Conservation (phyloP, 1,140 invertebrate genomes). For the Propsilocerus akamusi region DNA sequence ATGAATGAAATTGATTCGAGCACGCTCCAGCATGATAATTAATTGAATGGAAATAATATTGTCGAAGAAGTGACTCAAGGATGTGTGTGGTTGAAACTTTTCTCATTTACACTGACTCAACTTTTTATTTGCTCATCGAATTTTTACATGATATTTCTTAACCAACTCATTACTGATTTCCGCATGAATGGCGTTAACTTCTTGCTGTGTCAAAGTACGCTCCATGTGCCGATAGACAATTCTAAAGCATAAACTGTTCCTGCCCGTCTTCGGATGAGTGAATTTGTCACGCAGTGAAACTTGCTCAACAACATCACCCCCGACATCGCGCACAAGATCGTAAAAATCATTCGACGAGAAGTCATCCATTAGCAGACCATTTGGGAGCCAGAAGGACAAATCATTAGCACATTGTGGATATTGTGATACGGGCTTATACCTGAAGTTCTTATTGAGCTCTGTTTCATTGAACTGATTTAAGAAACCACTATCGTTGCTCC, state of each 20-base stretch:
- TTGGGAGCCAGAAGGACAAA: conserved; percentile 91
- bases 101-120: not conserved
- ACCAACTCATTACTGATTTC: conserved; percentile 44
- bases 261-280: conserved; percentile 64
- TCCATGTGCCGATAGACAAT: conserved; percentile 92
- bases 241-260: conserved; percentile 75
- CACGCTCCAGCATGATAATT: no score
- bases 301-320: conserved; percentile 84
- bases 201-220: conserved; percentile 62
- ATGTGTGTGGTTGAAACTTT: no score
- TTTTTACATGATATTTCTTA: conserved; percentile 44
- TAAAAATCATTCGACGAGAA: conserved; percentile 84
- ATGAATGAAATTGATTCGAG: no score
- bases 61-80: no score
- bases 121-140: conserved; percentile 32
- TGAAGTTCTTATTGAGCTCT: conserved; percentile 38
- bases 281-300: conserved; percentile 78
- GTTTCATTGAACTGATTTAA: conserved; percentile 72
- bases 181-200: conserved; percentile 75
- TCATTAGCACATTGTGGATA: conserved; percentile 86
- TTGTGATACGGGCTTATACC: conserved; percentile 65
- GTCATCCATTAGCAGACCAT: conserved; percentile 27
- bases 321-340: conserved; percentile 74
- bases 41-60: no score
- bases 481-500: conserved; percentile 84